These are phyloP conservation scores for Anoura caudifer DNA, from an alignment of 2,113 vertebrate genomes.

Conservation along the genomic window DNA sequence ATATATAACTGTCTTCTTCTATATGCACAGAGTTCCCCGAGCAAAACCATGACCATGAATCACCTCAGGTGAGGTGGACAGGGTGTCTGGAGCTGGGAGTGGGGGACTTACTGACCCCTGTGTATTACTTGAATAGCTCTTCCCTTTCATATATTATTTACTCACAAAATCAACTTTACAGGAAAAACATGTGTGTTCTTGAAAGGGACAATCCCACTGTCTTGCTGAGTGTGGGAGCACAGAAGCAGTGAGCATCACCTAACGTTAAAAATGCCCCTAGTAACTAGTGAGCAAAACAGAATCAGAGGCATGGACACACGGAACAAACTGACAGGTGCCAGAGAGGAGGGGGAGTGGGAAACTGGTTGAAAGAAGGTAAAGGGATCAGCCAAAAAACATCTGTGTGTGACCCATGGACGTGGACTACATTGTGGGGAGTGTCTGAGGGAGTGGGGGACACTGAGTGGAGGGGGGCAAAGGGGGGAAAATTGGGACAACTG, in stretches of 20 bases:
- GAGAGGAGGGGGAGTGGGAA: no score
- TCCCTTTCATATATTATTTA: not conserved
- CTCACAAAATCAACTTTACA: not conserved
- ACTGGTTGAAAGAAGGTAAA: no score
- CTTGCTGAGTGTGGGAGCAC: not conserved
- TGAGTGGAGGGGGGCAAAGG: no score
- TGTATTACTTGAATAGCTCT: not conserved
- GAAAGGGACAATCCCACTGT: not conserved
- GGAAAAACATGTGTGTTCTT: not conserved
- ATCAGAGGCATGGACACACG: no score
- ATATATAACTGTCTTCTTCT: not conserved
- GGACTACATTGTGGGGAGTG: no score
- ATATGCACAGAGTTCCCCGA: not conserved
- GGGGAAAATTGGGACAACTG: no score
- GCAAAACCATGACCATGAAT: not conserved
- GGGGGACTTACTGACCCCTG: not conserved
- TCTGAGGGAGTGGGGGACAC: no score
- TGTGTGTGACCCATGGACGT: no score
- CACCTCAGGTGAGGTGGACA: not conserved
- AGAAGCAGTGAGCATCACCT: not conserved
- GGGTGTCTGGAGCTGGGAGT: not conserved
- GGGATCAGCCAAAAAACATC: no score
- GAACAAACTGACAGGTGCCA: no score
- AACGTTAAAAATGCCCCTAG: not conserved
- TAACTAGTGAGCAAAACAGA: no score